phyloP scores from a whole-genome alignment of 2,113 vertebrate genomes.

The Vulpes lagopus region DNA sequence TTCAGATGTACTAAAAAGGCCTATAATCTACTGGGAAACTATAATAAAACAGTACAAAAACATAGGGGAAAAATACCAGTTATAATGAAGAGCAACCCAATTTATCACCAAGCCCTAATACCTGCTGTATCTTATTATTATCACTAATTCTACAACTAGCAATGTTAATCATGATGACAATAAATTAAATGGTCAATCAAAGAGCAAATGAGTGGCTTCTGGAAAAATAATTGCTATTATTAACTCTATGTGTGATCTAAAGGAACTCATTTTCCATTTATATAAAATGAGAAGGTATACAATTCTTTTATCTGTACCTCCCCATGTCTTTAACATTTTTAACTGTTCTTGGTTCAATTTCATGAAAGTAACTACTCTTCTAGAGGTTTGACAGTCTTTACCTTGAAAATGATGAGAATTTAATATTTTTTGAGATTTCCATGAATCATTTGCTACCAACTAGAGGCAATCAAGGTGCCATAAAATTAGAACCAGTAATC shows the following conservation, averaged over 20 bases:
- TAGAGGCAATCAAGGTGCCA: not conserved
- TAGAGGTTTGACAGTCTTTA: not conserved
- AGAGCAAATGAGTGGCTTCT: not conserved
- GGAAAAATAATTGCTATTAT: not conserved
- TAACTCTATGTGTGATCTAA: not conserved
- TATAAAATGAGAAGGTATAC: not conserved
- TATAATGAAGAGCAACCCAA: not conserved
- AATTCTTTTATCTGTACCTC: not conserved
- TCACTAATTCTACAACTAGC: not conserved
- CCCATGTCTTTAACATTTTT: not conserved
- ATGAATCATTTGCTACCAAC: not conserved
- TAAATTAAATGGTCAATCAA: not conserved
- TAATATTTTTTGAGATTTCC: not conserved
- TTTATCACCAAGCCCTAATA: not conserved
- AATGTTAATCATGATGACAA: not conserved
- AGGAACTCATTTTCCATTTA: not conserved
- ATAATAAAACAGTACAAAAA: not conserved
- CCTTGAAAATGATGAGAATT: not conserved
- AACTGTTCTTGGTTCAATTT: not conserved
- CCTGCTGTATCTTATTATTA: not conserved
- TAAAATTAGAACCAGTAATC: conserved; percentile 61
- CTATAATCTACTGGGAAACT: not conserved
- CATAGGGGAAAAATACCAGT: not conserved
- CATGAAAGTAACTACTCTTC: not conserved
- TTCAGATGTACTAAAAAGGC: not conserved